Conservation (phyloP, 2,888 invertebrate genomes). For the Euproctis similis region DNA sequence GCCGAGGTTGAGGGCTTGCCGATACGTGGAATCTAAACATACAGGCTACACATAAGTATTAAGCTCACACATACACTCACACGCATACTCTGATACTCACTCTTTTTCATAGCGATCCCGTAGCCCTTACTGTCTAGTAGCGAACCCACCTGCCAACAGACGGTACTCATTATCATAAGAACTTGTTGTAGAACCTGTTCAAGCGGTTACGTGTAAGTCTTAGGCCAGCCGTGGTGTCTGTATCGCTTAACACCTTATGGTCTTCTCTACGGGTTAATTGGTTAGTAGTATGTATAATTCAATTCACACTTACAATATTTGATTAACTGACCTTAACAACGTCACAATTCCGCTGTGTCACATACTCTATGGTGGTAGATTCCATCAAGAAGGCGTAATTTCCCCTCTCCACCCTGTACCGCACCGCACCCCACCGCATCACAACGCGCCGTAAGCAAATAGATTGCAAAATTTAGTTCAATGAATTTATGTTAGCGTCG, state of each 20-base stretch:
- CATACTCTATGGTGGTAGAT: conserved; percentile 91
- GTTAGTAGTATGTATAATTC: no score
- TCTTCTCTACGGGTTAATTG: no score
- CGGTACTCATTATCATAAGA: no score
- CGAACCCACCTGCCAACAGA: conserved; percentile 76
- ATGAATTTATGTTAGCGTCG: no score
- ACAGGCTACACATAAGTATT: background rate
- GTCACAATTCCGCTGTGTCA: conserved; percentile 83
- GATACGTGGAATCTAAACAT: conserved; percentile 79
- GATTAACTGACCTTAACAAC: conserved; percentile 78
- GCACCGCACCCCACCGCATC: no score
- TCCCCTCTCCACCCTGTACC: conserved; percentile 34
- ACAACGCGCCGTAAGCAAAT: no score
- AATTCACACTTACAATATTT: no score
- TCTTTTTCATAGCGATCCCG: conserved; percentile 88
- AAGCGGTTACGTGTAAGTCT: no score
- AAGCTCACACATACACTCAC: background rate
- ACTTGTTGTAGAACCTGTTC: no score
- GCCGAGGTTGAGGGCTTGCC: conserved; percentile 85
- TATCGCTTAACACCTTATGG: no score
- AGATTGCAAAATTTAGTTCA: no score
- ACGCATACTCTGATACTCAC: conserved; percentile 52
- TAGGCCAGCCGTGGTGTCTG: no score
- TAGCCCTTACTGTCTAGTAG: conserved; percentile 89
- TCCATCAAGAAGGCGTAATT: conserved; percentile 93